These are phyloP conservation scores for Athalia cordata DNA, from an alignment of 2,888 invertebrate species.

Conservation along the genomic window DNA sequence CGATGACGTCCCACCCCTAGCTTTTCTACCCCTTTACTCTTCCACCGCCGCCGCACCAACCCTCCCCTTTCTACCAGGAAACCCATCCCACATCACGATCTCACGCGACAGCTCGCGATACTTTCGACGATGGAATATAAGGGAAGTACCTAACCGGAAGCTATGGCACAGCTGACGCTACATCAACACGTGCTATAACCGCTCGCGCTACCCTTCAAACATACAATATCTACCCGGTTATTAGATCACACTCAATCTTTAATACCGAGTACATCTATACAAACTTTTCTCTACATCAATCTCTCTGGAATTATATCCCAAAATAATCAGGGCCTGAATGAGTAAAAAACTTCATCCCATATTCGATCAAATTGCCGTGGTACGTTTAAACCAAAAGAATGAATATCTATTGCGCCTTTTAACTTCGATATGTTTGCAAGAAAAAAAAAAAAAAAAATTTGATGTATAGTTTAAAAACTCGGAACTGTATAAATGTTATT, in stretches of 20 bases:
- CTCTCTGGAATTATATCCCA: no score
- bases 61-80: conserved; percentile 3
- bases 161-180: conserved; percentile 39
- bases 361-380: no score
- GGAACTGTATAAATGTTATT: background rate
- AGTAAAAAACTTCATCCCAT: no score
- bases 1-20: background rate
- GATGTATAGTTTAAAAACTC: background rate
- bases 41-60: background rate
- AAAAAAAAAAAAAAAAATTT: no score
- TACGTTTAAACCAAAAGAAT: no score
- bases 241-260: conserved; percentile 25
- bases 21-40: background rate
- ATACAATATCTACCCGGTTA: background rate
- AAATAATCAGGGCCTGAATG: no score
- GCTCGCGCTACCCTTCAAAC: background rate
- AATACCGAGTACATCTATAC: background rate
- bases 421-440: no score
- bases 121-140: conserved; percentile 12
- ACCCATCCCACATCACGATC: conserved; percentile 13
- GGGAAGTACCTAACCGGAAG: background rate
- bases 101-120: conserved; percentile 3
- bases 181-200: conserved; percentile 28
- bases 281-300: background rate
- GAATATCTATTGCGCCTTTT: no score